Base-by-base conservation (phyloP, 2,888 invertebrate species). In the Oscheius onirici region DNA sequence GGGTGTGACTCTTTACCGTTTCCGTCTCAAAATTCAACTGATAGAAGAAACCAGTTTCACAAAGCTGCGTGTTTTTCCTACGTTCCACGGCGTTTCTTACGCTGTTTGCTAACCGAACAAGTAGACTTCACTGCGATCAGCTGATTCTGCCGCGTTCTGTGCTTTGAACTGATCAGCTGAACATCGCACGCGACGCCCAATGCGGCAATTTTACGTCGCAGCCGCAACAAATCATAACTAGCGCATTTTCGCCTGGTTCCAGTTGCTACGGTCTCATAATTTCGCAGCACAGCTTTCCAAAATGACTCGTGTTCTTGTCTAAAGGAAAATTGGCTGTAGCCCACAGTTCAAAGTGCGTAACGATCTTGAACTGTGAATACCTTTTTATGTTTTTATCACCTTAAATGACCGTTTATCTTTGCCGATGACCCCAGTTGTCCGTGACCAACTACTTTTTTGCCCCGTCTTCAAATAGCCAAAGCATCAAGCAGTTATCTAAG, bases 61-160 rank as follows among this genome's bases (percentile, higher is more conserved):
- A n/a, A n/a, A n/a, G 17, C 55, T 26, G 22, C n/a, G 22, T 26
- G 55, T 24, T 55, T 55, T 55, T 55, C 28, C n/a, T 26, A 28
- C 55, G 26, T 55, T 55, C 28, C 55, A 28, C 34, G 15, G 34
- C 55, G 55, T 55, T 55, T 55, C 34, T 55, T 55, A 28, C 34
- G 46, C 26, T 63, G 34, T 63, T 63, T 63, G 63, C 63, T 46
- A 46, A 49, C 26, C 26, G 49, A 49, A 63, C 46, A 26, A 28
- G 63, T 49, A 63, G 63, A 49, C 46, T 46, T 49, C 34, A 46
- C 63, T 24, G 63, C 49, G 63, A 63, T 63, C 63, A 49, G 63
- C 63, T 63, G 63, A 63, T 63, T 63, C 28, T 63, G 24, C 24
- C 24, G 34, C 34, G 34, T 34, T 34, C 34, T 34, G 8, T 24